Evolutionary conservation across 2,797 vertebrate genomes (phyloP).

Genomic region (Clarias laeviceps): DNA sequence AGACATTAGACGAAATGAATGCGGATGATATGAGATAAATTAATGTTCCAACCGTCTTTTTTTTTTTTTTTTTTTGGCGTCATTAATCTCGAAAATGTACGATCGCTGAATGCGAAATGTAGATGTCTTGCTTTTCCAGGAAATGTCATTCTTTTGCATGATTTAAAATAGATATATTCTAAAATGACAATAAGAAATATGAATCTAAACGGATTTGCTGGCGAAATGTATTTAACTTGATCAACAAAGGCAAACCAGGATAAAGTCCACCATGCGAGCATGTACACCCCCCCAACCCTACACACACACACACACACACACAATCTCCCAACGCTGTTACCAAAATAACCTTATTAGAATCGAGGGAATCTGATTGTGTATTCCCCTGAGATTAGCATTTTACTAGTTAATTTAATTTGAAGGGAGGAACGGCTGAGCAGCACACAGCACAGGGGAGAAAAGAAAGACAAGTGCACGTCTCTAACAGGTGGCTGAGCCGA

Average conservation of each 20-base stretch:
- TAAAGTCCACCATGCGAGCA: constrained; percentile 40
- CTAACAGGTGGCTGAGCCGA: constrained; percentile 90
- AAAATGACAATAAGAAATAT: constrained; percentile 24
- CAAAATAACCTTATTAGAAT: constrained; percentile 61
- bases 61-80: background rate
- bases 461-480: constrained; percentile 62
- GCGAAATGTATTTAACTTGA: constrained; percentile 26
- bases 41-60: background rate
- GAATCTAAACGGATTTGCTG: constrained; percentile 27
- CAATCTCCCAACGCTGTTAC: constrained; percentile 40
- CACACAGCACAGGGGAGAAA: constrained; percentile 60
- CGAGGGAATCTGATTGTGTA: constrained; percentile 66
- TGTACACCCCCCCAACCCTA: background rate
- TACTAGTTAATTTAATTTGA: constrained; percentile 75
- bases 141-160: constrained; percentile 25
- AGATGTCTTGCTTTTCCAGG: background rate
- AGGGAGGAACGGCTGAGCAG: constrained; percentile 58
- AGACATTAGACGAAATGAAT: constrained; percentile 31
- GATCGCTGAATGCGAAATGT: background rate
- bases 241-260: constrained; percentile 38
- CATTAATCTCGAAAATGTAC: background rate
- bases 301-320: too few relatives aligned
- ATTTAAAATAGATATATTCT: background rate
- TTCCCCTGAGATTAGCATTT: constrained; percentile 65
- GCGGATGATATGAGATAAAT: background rate